Base-by-base conservation (phyloP, 2,888 invertebrate genomes). In the Megalurothrips usitatus region DNA sequence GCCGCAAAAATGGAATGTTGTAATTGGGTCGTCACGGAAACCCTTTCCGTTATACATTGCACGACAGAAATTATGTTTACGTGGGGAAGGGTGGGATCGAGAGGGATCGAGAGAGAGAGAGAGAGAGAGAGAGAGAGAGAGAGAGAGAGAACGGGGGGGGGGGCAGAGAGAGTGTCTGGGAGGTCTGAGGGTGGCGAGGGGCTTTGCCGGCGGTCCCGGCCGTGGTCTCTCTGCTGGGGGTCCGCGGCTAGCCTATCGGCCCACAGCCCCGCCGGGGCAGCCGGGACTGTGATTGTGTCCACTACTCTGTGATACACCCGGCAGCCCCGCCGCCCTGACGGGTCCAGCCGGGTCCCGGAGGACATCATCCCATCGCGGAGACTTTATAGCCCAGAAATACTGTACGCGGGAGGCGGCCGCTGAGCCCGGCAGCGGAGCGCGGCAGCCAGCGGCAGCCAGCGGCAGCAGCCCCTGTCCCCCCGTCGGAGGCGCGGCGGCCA, bases 331-430 rank as follows among this genome's bases (percentile, higher is more conserved):
- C 63, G 9, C 63, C 63, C 63, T 9, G n/a, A 17, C 63, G 9
- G 23, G 23, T 26, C 26, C 12, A 11, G 26, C 68, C 68, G 10
- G 23, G 68, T 23, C 10, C 23, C 68, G 68, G 26, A 19, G 58
- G 68, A 75, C 68, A 75, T 75, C 68, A 75, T 75, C 68, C 23
- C 68, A 11, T 26, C 68, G 68, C 68, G 68, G n/a, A 75, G 68
- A 75, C 68, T 75, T 75, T 75, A 75, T 75, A 75, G 68, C 68
- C 68, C 68, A 75, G 68, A 75, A 75, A 75, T 75, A n/a, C n/a
- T n/a, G n/a, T n/a, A 75, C 68, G 68, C 68, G 68, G 34, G 6
- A 4, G 34, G 34, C 26, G 23, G 11, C 11, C 68, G 23, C 26
- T 75, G 26, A 26, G n/a, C 26, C 68, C 68, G 68, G 68, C 23